Evolutionary conservation across 2,797 vertebrate species (phyloP).

Genomic region (Sylvilagus floridanus): DNA sequence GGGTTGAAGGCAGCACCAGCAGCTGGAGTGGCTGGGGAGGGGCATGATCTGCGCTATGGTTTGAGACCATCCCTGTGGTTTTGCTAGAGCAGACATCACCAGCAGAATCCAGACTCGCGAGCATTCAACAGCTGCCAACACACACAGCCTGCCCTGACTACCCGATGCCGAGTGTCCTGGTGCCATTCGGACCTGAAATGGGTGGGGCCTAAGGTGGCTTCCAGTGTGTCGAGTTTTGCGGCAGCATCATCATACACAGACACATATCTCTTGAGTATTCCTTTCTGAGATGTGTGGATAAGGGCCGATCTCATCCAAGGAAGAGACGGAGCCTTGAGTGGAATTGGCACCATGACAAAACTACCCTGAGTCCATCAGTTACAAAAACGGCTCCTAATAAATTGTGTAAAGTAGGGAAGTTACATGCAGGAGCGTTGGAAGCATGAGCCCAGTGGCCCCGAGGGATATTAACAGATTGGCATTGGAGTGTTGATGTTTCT

Average conservation of each 20-base stretch:
- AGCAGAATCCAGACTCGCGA: conserved; percentile 62
- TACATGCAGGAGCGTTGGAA: conserved; percentile 23
- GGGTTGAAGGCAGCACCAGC: background rate
- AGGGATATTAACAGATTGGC: conserved; percentile 72
- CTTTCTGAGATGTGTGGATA: conserved; percentile 49
- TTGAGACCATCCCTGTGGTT: conserved; percentile 21
- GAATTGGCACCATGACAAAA: background rate
- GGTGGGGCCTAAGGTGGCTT: background rate
- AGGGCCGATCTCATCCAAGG: background rate
- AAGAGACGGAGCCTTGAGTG: conserved; percentile 36
- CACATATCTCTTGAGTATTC: background rate
- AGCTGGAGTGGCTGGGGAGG: conserved; percentile 8
- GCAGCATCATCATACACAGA: background rate
- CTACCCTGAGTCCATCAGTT: background rate
- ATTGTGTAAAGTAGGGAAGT: conserved; percentile 20
- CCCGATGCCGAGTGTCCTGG: background rate
- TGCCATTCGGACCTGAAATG: background rate
- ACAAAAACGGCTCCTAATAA: conserved; percentile 24
- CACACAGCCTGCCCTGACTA: background rate
- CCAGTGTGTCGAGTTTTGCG: background rate
- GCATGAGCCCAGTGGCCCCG: background rate
- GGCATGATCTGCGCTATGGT: conserved; percentile 23
- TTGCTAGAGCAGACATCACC: conserved; percentile 62
- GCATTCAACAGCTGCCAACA: conserved; percentile 30
- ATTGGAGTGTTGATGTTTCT: conserved; percentile 64